These are phyloP conservation scores for Melanocharis versteri DNA, from an alignment of 2,113 vertebrate species.

Conservation along the genomic window DNA sequence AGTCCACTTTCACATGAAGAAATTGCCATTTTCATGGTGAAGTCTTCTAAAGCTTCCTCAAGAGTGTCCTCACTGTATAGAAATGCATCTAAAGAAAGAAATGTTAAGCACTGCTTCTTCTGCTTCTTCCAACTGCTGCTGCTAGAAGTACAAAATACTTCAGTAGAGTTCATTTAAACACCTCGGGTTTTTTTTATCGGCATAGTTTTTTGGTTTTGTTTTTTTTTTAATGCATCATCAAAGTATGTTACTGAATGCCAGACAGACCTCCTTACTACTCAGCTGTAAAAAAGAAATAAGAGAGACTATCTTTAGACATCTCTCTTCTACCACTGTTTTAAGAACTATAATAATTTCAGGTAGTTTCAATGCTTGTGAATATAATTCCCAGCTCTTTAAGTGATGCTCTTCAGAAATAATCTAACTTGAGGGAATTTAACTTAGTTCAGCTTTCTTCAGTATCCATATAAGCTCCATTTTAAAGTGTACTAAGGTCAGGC, in stretches of 20 bases:
- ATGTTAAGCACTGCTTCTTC: neutral
- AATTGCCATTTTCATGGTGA: neutral
- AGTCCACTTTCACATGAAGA: neutral
- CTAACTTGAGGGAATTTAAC: neutral
- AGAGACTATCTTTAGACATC: neutral
- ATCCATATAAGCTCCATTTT: neutral
- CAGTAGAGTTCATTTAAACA: neutral
- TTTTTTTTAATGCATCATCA: neutral
- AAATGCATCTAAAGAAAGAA: neutral
- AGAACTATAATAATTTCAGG: neutral
- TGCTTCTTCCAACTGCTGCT: neutral
- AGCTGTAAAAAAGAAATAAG: neutral
- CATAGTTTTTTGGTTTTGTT: neutral
- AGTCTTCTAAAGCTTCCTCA: neutral
- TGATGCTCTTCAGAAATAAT: neutral
- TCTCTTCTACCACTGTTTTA: neutral
- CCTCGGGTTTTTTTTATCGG: fast-evolving
- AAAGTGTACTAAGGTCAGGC: neutral
- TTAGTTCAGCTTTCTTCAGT: neutral
- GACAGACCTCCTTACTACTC: neutral
- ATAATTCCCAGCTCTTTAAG: neutral
- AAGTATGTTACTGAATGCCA: neutral
- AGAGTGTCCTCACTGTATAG: neutral
- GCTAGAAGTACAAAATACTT: neutral
- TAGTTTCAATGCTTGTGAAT: neutral